Evolutionary conservation across 2,113 vertebrate species (phyloP).

Genomic region (Montifringilla adamsi): DNA sequence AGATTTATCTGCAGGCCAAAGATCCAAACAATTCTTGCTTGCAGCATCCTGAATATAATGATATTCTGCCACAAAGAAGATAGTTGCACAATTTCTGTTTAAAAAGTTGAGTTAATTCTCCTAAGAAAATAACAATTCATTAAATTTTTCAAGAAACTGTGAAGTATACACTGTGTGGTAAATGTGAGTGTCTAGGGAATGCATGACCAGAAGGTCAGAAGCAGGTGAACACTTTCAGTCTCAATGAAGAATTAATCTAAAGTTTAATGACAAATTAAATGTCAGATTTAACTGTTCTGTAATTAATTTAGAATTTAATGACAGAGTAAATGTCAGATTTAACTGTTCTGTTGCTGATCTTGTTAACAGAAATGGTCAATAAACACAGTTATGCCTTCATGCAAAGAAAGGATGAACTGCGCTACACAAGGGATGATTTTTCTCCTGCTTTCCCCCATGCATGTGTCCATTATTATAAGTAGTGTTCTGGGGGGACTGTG

Average conservation of each 20-base stretch:
- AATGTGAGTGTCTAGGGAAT: neutral
- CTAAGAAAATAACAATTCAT: neutral
- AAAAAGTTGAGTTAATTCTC: neutral
- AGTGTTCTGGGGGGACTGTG: neutral
- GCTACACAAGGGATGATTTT: neutral
- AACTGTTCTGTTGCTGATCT: slow-evolving; percentile 2
- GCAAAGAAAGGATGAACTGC: neutral
- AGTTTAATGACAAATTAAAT: slow-evolving; percentile 55
- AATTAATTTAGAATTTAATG: slow-evolving; percentile 46
- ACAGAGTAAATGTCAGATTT: slow-evolving; percentile 34
- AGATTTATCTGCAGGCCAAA: neutral
- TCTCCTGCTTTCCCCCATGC: neutral
- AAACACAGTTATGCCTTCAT: neutral
- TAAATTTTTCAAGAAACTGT: neutral
- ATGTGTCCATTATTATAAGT: neutral
- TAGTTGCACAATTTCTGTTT: neutral
- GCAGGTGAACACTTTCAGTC: neutral
- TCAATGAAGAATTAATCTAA: slow-evolving; percentile 26
- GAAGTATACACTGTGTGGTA: neutral
- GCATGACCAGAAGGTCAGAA: slow-evolving; percentile 15
- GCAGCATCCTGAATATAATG: neutral
- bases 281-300: slow-evolving; percentile 14
- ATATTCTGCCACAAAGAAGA: neutral
- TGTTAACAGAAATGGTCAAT: slow-evolving; percentile 7
- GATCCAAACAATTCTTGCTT: neutral